A percentile compares a stretch with the other conserved stretches of the same genome.
Evolutionary conservation across 2,888 invertebrate genomes (phyloP).

Genomic region (Tenthredo distinguenda): DNA sequence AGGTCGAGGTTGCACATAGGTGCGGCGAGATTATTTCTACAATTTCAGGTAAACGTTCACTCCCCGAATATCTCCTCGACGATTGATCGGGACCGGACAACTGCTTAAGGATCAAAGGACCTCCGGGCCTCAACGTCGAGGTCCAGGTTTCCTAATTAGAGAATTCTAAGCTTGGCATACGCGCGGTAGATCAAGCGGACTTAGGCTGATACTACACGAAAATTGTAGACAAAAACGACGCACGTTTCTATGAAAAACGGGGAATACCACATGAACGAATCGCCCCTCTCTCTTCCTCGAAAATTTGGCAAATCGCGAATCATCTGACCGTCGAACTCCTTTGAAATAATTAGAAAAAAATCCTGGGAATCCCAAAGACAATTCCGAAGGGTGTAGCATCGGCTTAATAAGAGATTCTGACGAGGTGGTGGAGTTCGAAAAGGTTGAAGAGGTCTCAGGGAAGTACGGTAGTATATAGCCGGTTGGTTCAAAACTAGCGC

Average conservation of each 20-base stretch:
- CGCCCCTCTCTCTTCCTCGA: not conserved
- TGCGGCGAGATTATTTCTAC: not conserved
- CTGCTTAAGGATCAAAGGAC: slow-evolving; percentile 52
- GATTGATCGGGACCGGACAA: slow-evolving; percentile 50
- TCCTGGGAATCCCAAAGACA: not conserved
- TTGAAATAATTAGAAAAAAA: not conserved
- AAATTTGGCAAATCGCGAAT: not conserved
- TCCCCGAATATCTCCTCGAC: slow-evolving; percentile 3
- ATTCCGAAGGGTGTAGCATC: not conserved
- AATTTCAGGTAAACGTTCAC: slow-evolving; percentile 18
- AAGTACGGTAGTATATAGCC: not conserved
- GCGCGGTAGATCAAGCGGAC: slow-evolving; percentile 9
- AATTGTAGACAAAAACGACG: not conserved
- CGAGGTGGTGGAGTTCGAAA: not conserved
- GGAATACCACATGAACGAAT: not conserved
- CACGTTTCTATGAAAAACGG: not conserved
- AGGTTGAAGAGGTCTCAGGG: not conserved
- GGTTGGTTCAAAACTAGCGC: slow-evolving; percentile 5
- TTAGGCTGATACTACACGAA: slow-evolving; percentile 21
- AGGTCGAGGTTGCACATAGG: not conserved
- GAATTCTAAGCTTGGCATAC: slow-evolving; percentile 43
- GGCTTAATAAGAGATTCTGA: not conserved
- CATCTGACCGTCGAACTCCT: not conserved
- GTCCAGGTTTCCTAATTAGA: slow-evolving; percentile 50
- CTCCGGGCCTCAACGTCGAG: slow-evolving; percentile 29